Evolutionary conservation across 1,140 invertebrate species (phyloP), one percentile per base, ranked within the genome.

Genomic region (Monomorium pharaonis): DNA sequence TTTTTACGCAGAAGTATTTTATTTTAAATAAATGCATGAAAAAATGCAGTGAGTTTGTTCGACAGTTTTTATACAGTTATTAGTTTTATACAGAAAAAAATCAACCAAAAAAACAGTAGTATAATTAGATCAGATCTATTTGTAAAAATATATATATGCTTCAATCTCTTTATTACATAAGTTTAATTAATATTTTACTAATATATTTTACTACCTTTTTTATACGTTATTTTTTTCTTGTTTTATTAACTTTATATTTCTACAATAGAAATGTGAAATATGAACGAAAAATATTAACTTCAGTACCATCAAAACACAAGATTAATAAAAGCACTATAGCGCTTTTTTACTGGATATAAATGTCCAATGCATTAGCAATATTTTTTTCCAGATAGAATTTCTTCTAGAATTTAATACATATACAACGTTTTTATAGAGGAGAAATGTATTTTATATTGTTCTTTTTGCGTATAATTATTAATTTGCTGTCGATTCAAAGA

Each of bases 161-260:
- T 72, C 6, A 54, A 30, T 4, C 0, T 65, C 33, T 51, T 33
- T 16, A 18, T 69, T 54, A n/a, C n/a, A n/a, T n/a, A 51, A 70
- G 7, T 27, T 70, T 70, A 49, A 51, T 70, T 49, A 70, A 70
- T 30, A 30, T 49, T 70, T 70, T 47, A 70, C 49, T 12, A 10
- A 18, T 33, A 16, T 9, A 54, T 56, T n/a, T 47, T 27, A 70
- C 7, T 70, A 30, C n/a, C 10, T 12, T 4, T 56, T 37, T 56
- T 18, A 21, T 37, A 74, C 3, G 24, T 65, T 56, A 37, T 56
- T 24, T 54, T 3, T 37, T 37, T 3, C 7, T 2, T 42, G n/a
- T 12, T 5, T 37, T 24, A 37, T 56, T 62, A 62, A 62, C 0
- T 33, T 24, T 24, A 56, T 75, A 54, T 18, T 30, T 6, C 4